Evolutionary conservation across 2,113 vertebrate genomes (phyloP), one percentile per base, ranked within the genome.

Genomic region (Panthera uncia): DNA sequence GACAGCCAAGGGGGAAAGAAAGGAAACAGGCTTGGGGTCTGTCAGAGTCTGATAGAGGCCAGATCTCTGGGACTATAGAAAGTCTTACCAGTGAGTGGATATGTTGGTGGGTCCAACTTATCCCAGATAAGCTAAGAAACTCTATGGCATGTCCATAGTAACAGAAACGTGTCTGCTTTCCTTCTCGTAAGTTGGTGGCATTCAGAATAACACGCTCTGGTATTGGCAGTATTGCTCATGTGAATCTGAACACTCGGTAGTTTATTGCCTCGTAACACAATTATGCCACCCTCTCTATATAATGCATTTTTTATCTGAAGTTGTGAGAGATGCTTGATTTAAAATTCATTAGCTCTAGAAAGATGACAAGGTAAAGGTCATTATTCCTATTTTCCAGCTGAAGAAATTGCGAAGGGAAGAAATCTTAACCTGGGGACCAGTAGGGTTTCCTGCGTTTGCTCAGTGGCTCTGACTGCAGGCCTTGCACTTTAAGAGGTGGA

Each of bases 101-200:
- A 85, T 86, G 69, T 94, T 79, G 93, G n/a, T 65, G 69, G 45
- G n/a, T 78, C 63, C 31, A 82, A 81, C 36, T 81, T 95, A 92
- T 25, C 66, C 80, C 87, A 96, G 88, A 85, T 89, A 94, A 96
- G 69, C 79, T 88, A 96, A 84, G 41, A 92, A 92, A 92, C 73
- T 81, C 74, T 82, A 81, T 41, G 15, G 50, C 45, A 88, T 79
- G 18, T 48, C 86, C 87, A 83, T 57, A 45, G 48, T 83, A 89
- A 65, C 16, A 71, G 45, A 93, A 81, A 71, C 48, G 78, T 96
- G 25, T 93, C 41, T 87, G 48, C 45, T 86, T 89, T 87, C 19
- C n/a, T 95, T 84, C 68, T 96, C 87, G 88, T 78, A 96, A 92
- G 50, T 52, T 45, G 52, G 18, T 92, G n/a, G 27, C 50, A 65